Evolutionary conservation across 1,140 invertebrate species (phyloP), one percentile per base, ranked within the genome.

Genomic region (Rhynchophorus ferrugineus): DNA sequence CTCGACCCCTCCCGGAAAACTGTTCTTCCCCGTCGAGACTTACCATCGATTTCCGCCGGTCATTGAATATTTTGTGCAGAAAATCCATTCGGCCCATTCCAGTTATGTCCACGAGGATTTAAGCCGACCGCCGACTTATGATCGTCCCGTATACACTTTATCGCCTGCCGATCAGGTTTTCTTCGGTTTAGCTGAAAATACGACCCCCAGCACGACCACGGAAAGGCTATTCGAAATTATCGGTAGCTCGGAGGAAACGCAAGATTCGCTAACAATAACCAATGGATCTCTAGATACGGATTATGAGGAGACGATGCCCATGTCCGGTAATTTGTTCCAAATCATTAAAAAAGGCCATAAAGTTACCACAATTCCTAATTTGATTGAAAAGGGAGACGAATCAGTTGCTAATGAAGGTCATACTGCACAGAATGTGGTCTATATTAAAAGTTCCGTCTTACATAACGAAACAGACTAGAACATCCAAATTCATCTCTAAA

Each of bases 11-110:
- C n/a, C n/a, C n/a, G n/a, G n/a, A n/a, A 59, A 55, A 45, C 8
- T 55, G 21, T 56, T 56, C 19, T 18, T 52, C 3, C 49, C 54
- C 13, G 42, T 47, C 51, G 64, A 2, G 29, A 69, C 64, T 9
- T 67, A 66, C 0, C 66, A 61, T 16, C 76, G 78, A 59, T 79
- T 82, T 65, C 79, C 79, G 2, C 78, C 79, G 1, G 57, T 81
- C 18, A 54, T 82, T 34, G 80, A 82, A 59, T 77, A 75, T 47
- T 64, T 82, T 16, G 73, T 81, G 7, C 79, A 82, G 51, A 71
- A 76, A 43, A 73, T 82, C 9, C 80, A 82, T 65, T 70, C 74
- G 0, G 65, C 77, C 47, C 75, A 79, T 66, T 80, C 80, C 1
- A 73, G 77, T 19, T 75, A 74, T 49, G 63, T 72, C 43, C 68